A percentile compares a stretch with the other conserved stretches of the same genome.
Conservation (phyloP, 37 sponge, comb jelly and placozoan species). For the Aplysina aerophoba region DNA sequence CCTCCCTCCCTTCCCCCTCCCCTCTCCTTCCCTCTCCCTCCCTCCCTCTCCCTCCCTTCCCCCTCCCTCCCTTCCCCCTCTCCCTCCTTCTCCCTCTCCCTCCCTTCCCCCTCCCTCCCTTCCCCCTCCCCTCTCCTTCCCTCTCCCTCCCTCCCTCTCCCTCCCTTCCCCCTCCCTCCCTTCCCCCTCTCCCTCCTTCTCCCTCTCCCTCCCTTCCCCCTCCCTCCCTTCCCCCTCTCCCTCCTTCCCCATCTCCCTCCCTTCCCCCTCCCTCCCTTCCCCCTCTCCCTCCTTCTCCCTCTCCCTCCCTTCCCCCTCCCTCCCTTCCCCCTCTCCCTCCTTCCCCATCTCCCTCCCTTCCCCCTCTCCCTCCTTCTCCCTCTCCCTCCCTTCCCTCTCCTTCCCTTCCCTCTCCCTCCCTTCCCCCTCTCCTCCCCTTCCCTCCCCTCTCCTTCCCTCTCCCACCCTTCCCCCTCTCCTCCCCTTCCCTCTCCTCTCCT, state of each 20-base stretch:
- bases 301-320: background rate
- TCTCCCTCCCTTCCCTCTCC: too few species aligned
- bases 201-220: background rate
- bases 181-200: background rate
- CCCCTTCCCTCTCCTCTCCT: background rate
- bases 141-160: background rate
- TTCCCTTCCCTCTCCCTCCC: background rate
- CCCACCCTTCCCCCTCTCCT: background rate
- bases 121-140: background rate
- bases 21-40: background rate
- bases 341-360: background rate
- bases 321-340: background rate
- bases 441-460: background rate
- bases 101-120: background rate
- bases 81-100: background rate
- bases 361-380: too few species aligned
- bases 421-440: background rate
- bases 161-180: too few species aligned
- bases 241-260: background rate
- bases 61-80: background rate
- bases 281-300: background rate
- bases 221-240: too few species aligned
- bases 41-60: too few species aligned
- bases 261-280: too few species aligned
- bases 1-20: background rate